These are phyloP conservation scores for Hylaeus volcanicus DNA, from an alignment of 1,140 invertebrate genomes.

Conservation along the genomic window DNA sequence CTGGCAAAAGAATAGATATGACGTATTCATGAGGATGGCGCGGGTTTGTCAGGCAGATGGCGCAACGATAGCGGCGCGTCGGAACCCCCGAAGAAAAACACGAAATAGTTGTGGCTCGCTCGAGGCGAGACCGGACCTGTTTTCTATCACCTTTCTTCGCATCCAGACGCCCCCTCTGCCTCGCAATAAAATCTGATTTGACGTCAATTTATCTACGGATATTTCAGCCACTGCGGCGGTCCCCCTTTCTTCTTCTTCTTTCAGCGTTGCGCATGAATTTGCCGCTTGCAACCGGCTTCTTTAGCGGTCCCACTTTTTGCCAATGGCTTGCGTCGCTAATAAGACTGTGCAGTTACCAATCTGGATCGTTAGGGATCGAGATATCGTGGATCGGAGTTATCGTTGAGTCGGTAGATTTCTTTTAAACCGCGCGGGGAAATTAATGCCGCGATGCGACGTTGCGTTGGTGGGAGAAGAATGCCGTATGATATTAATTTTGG, in stretches of 20 bases:
- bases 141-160: conserved; percentile 78
- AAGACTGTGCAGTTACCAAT: conserved; percentile 57
- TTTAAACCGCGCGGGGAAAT: conserved; percentile 3
- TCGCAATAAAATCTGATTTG: conserved; percentile 78
- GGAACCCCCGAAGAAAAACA: conserved; percentile 73
- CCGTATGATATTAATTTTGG: not conserved
- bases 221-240: conserved; percentile 65
- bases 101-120: conserved; percentile 77
- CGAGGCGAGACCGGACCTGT: conserved; percentile 78
- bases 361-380: conserved; percentile 50
- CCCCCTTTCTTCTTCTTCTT: conserved; percentile 37
- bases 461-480: not conserved
- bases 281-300: conserved; percentile 47
- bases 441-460: not conserved
- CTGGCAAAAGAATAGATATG: conserved; percentile 73
- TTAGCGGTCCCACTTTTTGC: conserved; percentile 27
- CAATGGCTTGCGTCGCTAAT: conserved; percentile 50
- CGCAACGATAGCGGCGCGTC: conserved; percentile 70
- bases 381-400: conserved; percentile 56
- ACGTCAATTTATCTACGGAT: conserved; percentile 77
- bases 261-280: conserved; percentile 61
- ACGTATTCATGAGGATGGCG: conserved; percentile 76
- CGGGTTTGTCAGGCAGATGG: conserved; percentile 74
- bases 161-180: conserved; percentile 35
- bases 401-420: conserved; percentile 19